A percentile compares a stretch with the other conserved stretches of the same genome.
Evolutionary conservation across 2,888 invertebrate species (phyloP).

Genomic region (Erannis defoliaria): DNA sequence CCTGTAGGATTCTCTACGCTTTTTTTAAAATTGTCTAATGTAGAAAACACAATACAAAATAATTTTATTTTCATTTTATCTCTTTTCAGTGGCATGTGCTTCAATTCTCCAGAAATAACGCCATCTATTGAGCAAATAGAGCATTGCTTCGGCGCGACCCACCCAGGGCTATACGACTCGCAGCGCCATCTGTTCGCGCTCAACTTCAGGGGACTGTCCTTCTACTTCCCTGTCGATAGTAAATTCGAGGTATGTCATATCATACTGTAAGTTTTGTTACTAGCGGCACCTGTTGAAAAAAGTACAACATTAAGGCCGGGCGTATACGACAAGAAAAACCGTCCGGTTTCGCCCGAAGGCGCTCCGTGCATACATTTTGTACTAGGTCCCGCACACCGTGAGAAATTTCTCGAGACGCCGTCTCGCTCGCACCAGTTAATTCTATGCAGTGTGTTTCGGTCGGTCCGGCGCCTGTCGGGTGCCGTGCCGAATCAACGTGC

Average conservation of each 20-base stretch:
- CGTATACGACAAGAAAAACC: too few species aligned
- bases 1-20: too few species aligned
- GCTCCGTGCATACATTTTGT: too few species aligned
- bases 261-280: not conserved
- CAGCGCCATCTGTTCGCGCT: slow-evolving; percentile 98
- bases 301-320: not conserved
- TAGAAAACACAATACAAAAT: too few species aligned
- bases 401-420: too few species aligned
- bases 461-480: too few species aligned
- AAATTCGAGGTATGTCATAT: slow-evolving; percentile 89
- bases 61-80: not conserved
- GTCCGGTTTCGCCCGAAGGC: too few species aligned
- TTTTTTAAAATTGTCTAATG: too few species aligned
- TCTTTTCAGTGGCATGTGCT: slow-evolving; percentile 90
- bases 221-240: slow-evolving; percentile 98
- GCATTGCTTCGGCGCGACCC: slow-evolving; percentile 99
- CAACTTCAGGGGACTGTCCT: slow-evolving; percentile 98
- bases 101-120: slow-evolving; percentile 97
- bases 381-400: too few species aligned
- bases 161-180: slow-evolving; percentile 98
- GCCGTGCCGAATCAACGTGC: too few species aligned
- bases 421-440: too few species aligned
- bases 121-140: slow-evolving; percentile 99
- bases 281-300: slow-evolving; percentile 17
- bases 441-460: too few species aligned